phyloP scores from a whole-genome alignment of 2,797 vertebrate species.

The Myotis pilosus region DNA sequence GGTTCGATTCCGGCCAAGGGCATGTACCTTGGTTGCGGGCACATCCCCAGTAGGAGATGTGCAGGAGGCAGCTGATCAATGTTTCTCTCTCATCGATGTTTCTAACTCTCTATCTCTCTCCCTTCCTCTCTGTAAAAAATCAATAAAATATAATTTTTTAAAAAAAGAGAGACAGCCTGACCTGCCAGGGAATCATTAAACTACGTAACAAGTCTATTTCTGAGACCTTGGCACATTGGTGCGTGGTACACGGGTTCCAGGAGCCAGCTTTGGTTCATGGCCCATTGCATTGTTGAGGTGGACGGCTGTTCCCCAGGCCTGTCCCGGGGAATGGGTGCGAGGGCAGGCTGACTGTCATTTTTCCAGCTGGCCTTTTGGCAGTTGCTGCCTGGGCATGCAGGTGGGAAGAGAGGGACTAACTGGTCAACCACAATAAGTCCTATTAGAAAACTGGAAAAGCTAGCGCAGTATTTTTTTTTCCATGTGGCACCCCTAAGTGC shows the following conservation, averaged over 20 bases:
- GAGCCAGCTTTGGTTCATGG: neutral
- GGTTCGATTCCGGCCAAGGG: no score
- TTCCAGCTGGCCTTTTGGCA: neutral
- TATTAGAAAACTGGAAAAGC: constrained; percentile 58
- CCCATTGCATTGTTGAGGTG: neutral
- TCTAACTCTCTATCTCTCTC: no score
- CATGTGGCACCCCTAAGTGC: constrained; percentile 8
- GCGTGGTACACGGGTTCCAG: fast-evolving
- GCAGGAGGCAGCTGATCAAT: no score
- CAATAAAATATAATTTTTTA: no score
- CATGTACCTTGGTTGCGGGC: no score
- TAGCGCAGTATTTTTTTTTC: neutral
- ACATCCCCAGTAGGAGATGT: no score
- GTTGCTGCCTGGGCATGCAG: neutral
- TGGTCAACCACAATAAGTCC: neutral
- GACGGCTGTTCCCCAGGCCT: neutral
- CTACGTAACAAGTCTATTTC: neutral
- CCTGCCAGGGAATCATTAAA: neutral
- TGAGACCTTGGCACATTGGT: neutral
- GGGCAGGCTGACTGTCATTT: neutral
- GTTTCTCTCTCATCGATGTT: no score
- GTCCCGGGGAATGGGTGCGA: neutral
- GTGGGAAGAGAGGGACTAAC: neutral
- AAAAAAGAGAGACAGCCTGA: neutral
- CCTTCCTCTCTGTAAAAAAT: no score